Evolutionary conservation across 2,888 invertebrate genomes (phyloP), one percentile per base, ranked within the genome.

Genomic region (Erebia palarica): DNA sequence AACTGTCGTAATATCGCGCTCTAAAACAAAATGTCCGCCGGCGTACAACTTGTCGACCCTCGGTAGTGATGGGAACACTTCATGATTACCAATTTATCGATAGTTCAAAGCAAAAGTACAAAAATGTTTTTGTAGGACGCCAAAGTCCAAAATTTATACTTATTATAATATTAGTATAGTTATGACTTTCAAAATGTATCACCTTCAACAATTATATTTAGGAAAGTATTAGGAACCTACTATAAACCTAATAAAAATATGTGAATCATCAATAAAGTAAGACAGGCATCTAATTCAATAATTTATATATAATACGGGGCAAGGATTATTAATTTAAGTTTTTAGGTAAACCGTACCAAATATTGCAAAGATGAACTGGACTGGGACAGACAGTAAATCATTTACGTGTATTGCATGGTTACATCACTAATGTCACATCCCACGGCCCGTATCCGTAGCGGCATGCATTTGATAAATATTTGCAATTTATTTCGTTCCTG

Each of bases 381-480:
- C 3, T 3, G 0, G 13, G 2, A 47, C 47, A 10, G 10, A 47
- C 11, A 49, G 7, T 51, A 57, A n/a, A 57, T 57, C 3, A 57
- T 36, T 36, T 55, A 16, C 9, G 18, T 18, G 11, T 21, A 11
- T 11, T 57, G 11, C 11, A 16, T 21, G 44, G 36, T 65, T n/a
- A 59, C 67, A 73, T 68, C 57, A 58, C 68, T 65, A 42, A 70
- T 64, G 66, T 59, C 60, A 77, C 82, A 81, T 80, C 83, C 79
- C 84, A 80, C 78, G 74, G 79, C 82, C 69, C 71, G 73, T 79
- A 82, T 79, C 78, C 78, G 76, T 78, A 78, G 75, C 79, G 79
- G 82, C 78, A 81, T 81, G 81, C 81, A 84, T 89, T 89, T 91
- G 91, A 92, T 91, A 92, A 90, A 92, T 87, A 89, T 89, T 87